Evolutionary conservation across 2,888 invertebrate genomes (phyloP).

Genomic region (Toxonevra muliebris): DNA sequence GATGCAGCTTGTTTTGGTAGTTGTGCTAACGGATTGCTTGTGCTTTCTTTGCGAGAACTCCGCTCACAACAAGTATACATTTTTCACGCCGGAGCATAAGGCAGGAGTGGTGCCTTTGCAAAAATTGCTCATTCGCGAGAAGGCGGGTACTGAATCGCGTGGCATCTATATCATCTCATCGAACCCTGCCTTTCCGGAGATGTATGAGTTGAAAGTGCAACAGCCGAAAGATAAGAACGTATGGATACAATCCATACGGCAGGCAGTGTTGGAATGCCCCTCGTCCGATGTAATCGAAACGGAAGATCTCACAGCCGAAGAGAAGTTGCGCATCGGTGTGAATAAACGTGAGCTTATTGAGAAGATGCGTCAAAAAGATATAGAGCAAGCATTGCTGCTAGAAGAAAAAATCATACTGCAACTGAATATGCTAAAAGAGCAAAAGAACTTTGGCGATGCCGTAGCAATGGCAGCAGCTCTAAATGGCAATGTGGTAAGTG

Average conservation of each 20-base stretch:
- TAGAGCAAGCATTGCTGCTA: conserved; percentile 83
- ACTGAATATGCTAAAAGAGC: conserved; percentile 74
- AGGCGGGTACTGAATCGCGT: conserved; percentile 88
- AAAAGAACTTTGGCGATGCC: conserved; percentile 69
- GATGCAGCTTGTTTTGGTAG: conserved; percentile 86
- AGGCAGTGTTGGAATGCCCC: conserved; percentile 85
- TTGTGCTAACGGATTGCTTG: conserved; percentile 89
- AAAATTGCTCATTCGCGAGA: conserved; percentile 91
- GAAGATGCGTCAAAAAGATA: conserved; percentile 86
- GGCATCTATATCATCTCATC: conserved; percentile 94
- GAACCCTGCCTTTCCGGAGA: conserved; percentile 91
- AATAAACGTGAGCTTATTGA: conserved; percentile 70
- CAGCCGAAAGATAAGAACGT: conserved; percentile 88
- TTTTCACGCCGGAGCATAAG: conserved; percentile 95
- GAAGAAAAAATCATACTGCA: conserved; percentile 91
- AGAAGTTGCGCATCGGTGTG: conserved; percentile 71
- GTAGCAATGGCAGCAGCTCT: neutral
- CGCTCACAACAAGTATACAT: conserved; percentile 87
- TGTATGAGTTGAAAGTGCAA: conserved; percentile 92
- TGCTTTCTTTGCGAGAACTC: conserved; percentile 93
- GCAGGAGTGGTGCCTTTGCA: conserved; percentile 93
- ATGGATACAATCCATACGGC: conserved; percentile 89
- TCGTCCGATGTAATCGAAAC: conserved; percentile 78
- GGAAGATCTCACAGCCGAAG: conserved; percentile 78
- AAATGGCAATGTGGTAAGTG: conserved; percentile 44